These are phyloP conservation scores for Halcyon malimbica DNA, from an alignment of 2,113 vertebrate genomes.

Conservation along the genomic window DNA sequence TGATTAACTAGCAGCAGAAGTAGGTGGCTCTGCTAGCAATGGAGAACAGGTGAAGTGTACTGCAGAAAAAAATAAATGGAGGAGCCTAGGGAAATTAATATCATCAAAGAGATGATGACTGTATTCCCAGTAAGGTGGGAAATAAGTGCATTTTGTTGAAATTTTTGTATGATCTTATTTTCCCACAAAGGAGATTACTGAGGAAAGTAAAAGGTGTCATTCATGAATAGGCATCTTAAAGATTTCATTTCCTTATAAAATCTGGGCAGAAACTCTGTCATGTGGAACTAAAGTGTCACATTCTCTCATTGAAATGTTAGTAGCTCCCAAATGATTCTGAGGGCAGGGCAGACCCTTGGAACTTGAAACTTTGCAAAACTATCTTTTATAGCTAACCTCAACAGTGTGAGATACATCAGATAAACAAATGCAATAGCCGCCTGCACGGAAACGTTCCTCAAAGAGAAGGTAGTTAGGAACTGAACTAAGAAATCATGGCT, in stretches of 20 bases:
- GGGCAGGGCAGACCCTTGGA: not conserved
- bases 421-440: not conserved
- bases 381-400: not conserved
- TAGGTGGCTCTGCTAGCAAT: not conserved
- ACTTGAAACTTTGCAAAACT: not conserved
- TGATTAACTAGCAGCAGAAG: not conserved
- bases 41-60: not conserved
- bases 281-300: not conserved
- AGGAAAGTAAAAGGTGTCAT: not conserved
- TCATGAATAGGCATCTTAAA: not conserved
- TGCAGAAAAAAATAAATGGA: not conserved
- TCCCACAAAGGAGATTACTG: not conserved
- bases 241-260: not conserved
- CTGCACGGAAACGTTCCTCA: not conserved
- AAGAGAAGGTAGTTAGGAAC: not conserved
- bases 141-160: not conserved
- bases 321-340: not conserved
- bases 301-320: not conserved
- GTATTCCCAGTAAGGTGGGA: not conserved
- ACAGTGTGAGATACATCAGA: not conserved
- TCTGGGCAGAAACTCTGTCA: not conserved
- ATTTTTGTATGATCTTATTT: not conserved
- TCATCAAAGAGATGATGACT: not conserved
- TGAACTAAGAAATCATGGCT: not conserved
- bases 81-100: not conserved